Evolutionary conservation across 2,797 vertebrate genomes (phyloP).

Genomic region (Artibeus lituratus): DNA sequence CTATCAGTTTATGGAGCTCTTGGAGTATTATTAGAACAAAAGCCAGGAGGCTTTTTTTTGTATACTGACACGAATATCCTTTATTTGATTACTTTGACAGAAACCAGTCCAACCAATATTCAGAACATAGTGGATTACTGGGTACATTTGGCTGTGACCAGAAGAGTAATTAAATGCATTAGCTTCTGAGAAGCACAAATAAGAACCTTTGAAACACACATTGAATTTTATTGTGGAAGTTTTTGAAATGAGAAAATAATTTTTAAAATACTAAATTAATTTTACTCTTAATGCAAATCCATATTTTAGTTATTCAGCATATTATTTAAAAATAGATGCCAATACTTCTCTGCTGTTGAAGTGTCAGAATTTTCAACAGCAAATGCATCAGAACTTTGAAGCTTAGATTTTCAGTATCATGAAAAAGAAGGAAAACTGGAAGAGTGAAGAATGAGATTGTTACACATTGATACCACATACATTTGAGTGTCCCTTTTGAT

Average conservation of each 20-base stretch:
- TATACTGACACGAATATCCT: neutral
- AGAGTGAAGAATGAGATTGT: neutral
- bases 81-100: conserved; percentile 59
- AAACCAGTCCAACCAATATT: neutral
- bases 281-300: neutral
- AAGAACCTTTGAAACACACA: neutral
- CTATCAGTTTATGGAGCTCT: neutral
- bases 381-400: neutral
- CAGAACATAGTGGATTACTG: neutral
- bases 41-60: conserved; percentile 20
- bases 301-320: neutral
- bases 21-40: conserved; percentile 17
- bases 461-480: neutral
- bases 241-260: neutral
- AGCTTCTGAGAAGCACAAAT: neutral
- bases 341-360: neutral
- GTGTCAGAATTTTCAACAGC: neutral
- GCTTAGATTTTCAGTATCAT: neutral
- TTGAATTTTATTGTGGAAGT: neutral
- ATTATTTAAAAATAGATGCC: neutral
- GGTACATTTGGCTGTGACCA: neutral
- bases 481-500: neutral
- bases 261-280: neutral
- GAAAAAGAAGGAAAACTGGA: neutral
- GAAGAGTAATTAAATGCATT: neutral